Base-by-base conservation (phyloP, 2,888 invertebrate species). In the Parasteatoda lunata region DNA sequence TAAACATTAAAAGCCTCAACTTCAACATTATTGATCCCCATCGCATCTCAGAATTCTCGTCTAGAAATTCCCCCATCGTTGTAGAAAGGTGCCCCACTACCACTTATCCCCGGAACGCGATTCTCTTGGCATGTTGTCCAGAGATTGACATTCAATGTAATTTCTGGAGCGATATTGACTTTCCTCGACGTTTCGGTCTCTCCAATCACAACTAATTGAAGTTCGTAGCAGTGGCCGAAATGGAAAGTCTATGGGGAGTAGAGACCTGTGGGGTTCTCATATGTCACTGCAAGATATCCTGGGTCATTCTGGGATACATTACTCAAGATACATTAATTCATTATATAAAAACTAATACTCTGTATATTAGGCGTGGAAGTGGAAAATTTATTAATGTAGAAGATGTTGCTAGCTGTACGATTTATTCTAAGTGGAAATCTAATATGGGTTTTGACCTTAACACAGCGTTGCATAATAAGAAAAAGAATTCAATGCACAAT, bases 121-220 rank as follows among this genome's bases (percentile, higher is more conserved):
- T 51, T 13, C 68, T 9, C 3, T 15, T 8, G 47, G 15, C 68
- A 15, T 73, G 68, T 59, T 52, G 54, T 78, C 68, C 30, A 54
- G 72, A 69, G 84, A 78, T 79, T 84, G 73, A 78, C 84, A 84
- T 69, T 69, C 48, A 79, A 84, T 79, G 77, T 75, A 84, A 84
- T 84, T 84, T 84, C 84, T 78, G 75, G 52, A 75, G 77, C 69
- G 66, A 66, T 84, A 84, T 84, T 84, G 84, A 84, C 84, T 84
- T 75, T 78, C 75, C 51, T n/a, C 45, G 65, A 68, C 65, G 68
- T 84, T 69, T 47, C n/a, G 68, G 69, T 30, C 76, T 48, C 54
- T 68, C 73, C 84, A 84, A 84, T 84, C 84, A 84, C 64, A 64
- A 68, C 78, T 84, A 78, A 78, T 79, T 79, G 79, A 84, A 84